Conservation (phyloP, 2,113 vertebrate genomes). For the Saccopteryx bilineata region DNA sequence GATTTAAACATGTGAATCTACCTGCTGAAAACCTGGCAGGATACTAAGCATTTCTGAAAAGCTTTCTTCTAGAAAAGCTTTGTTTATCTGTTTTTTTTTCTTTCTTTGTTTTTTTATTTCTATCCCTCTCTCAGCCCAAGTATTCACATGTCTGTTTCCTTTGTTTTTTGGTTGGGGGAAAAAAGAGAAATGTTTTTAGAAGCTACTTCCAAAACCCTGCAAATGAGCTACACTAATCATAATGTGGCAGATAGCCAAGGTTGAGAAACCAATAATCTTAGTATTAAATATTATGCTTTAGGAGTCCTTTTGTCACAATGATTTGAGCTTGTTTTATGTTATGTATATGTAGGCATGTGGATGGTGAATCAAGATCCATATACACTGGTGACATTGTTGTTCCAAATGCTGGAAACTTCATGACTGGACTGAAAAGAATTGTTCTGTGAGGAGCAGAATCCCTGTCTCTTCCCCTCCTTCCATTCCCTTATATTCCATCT, state of each 20-base stretch:
- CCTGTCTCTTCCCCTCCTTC: rapidly evolving
- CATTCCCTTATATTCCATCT: not conserved
- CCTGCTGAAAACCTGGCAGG: not conserved
- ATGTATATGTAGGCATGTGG: not conserved
- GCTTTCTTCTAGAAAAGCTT: not conserved
- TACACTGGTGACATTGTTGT: not conserved
- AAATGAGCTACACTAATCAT: not conserved
- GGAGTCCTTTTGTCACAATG: not conserved
- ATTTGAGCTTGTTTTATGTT: constrained; percentile 1
- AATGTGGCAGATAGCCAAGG: not conserved
- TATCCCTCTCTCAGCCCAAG: not conserved
- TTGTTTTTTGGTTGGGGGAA: not conserved
- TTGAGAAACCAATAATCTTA: not conserved
- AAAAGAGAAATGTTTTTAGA: not conserved
- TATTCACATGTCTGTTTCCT: not conserved
- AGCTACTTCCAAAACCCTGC: not conserved
- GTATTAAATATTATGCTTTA: not conserved
- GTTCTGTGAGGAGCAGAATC: not conserved
- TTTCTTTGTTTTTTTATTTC: not conserved
- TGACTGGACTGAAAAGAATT: not conserved
- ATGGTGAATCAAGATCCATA: not conserved
- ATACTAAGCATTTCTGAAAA: not conserved
- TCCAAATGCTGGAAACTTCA: not conserved
- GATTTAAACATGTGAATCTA: not conserved
- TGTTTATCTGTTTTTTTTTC: not conserved